These are phyloP conservation scores for Gadus chalcogrammus DNA, from an alignment of 2,113 vertebrate genomes.

Conservation along the genomic window DNA sequence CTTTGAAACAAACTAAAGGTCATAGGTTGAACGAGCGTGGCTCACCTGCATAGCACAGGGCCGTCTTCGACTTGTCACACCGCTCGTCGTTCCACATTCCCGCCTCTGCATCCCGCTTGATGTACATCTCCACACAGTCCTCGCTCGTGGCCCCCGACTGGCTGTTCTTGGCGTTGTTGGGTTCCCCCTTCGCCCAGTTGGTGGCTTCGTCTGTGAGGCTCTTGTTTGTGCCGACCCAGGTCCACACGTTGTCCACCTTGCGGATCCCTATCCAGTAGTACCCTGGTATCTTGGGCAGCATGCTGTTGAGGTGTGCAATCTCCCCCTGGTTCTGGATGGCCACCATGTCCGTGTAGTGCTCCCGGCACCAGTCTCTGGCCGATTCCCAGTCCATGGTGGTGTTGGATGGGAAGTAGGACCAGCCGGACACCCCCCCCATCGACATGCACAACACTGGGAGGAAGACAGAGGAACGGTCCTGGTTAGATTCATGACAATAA, in stretches of 20 bases:
- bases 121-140: conserved; percentile 95
- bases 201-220: conserved; percentile 72
- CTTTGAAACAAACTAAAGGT: not conserved
- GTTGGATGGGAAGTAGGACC: conserved; percentile 78
- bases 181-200: conserved; percentile 85
- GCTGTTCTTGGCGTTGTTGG: conserved; percentile 75
- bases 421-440: conserved; percentile 66
- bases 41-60: conserved; percentile 85
- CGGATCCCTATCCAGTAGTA: conserved; percentile 97
- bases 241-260: conserved; percentile 78
- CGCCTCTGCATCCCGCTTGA: conserved; percentile 51
- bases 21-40: not conserved
- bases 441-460: conserved; percentile 62
- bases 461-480: not conserved
- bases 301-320: conserved; percentile 75
- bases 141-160: conserved; percentile 21
- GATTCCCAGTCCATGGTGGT: conserved; percentile 67
- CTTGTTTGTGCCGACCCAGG: conserved; percentile 89
- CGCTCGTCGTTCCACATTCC: conserved; percentile 91
- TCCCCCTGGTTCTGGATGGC: conserved; percentile 91
- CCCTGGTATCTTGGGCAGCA: conserved; percentile 45
- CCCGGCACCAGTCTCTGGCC: conserved; percentile 77
- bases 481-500: not conserved
- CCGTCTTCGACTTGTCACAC: conserved; percentile 75
- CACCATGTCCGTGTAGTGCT: conserved; percentile 83